These are phyloP conservation scores for Ascaphus truei DNA, from an alignment of 2,113 vertebrate species.

Conservation along the genomic window DNA sequence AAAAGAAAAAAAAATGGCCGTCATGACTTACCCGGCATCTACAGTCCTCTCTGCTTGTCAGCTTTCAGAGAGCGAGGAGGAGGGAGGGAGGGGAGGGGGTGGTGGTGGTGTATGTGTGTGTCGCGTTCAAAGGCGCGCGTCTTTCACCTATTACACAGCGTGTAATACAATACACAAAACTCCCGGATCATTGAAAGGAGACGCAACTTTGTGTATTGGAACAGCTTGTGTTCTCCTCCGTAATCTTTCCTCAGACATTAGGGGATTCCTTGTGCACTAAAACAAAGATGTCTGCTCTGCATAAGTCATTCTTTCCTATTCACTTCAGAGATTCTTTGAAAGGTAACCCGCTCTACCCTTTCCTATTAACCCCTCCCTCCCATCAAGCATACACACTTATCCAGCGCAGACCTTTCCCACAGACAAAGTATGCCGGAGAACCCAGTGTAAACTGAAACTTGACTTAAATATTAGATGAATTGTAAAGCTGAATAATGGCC, in stretches of 20 bases:
- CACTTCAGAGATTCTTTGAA: constrained; percentile 15
- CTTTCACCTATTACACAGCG: too few relatives aligned
- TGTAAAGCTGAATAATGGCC: constrained; percentile 6
- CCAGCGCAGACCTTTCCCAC: constrained; percentile 32
- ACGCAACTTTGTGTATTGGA: not conserved
- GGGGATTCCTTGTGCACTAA: not conserved
- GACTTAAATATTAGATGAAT: constrained; percentile 32
- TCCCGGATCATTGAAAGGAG: not conserved
- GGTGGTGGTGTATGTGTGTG: too few relatives aligned
- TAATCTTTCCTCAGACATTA: constrained; percentile 1
- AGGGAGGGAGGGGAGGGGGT: too few relatives aligned
- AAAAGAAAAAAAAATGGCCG: too few relatives aligned
- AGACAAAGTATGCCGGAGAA: constrained; percentile 31
- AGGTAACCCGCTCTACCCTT: constrained; percentile 12
- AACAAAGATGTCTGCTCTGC: constrained; percentile 19
- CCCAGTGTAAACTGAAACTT: constrained; percentile 32
- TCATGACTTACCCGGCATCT: too few relatives aligned
- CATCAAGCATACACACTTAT: constrained; percentile 21
- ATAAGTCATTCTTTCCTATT: constrained; percentile 19
- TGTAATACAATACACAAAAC: too few relatives aligned
- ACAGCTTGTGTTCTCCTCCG: not conserved
- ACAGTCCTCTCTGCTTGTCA: too few relatives aligned
- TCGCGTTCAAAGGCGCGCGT: too few relatives aligned
- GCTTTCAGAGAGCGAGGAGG: too few relatives aligned
- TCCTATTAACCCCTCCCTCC: constrained; percentile 9